Conservation (phyloP, 2,888 invertebrate species). For the Drosophila meridiana region DNA sequence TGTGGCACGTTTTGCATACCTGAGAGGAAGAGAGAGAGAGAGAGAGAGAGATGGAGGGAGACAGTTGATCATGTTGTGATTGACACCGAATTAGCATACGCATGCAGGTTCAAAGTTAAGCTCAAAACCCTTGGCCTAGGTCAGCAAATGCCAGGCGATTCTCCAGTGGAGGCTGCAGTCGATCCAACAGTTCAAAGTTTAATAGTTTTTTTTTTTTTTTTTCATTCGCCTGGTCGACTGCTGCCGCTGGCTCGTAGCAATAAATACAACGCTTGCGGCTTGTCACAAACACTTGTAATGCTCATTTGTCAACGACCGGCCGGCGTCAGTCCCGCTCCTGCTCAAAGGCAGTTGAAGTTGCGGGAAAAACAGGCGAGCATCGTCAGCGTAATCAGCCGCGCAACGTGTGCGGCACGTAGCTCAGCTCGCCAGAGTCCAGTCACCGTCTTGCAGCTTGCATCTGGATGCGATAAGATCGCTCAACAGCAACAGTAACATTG, state of each 20-base stretch:
- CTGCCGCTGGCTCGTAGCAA: constrained; percentile 17
- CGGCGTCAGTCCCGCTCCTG: constrained; percentile 56
- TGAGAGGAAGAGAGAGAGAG: constrained; percentile 11
- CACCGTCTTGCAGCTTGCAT: constrained; percentile 38
- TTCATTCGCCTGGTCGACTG: background rate
- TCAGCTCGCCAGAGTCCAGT: constrained; percentile 35
- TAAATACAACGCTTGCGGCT: constrained; percentile 78
- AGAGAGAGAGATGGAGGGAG: background rate
- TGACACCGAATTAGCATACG: constrained; percentile 81
- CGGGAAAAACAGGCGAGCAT: constrained; percentile 44
- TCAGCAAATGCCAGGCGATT: constrained; percentile 40
- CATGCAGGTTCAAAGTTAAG: constrained; percentile 65
- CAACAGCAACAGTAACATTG: constrained; percentile 7
- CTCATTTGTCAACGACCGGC: constrained; percentile 83
- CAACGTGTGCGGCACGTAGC: constrained; percentile 73
- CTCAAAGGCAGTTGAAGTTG: constrained; percentile 19
- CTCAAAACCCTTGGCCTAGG: constrained; percentile 70
- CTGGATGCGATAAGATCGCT: constrained; percentile 43
- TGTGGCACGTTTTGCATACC: constrained; percentile 68
- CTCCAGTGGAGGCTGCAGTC: background rate
- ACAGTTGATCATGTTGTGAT: constrained; percentile 70
- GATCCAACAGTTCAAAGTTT: constrained; percentile 60
- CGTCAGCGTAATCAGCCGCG: constrained; percentile 75
- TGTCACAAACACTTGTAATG: constrained; percentile 85
- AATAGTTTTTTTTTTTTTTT: constrained; percentile 60